Evolutionary conservation across 2,113 vertebrate genomes (phyloP), one percentile per base, ranked within the genome.

Genomic region (Thunnus thynnus): DNA sequence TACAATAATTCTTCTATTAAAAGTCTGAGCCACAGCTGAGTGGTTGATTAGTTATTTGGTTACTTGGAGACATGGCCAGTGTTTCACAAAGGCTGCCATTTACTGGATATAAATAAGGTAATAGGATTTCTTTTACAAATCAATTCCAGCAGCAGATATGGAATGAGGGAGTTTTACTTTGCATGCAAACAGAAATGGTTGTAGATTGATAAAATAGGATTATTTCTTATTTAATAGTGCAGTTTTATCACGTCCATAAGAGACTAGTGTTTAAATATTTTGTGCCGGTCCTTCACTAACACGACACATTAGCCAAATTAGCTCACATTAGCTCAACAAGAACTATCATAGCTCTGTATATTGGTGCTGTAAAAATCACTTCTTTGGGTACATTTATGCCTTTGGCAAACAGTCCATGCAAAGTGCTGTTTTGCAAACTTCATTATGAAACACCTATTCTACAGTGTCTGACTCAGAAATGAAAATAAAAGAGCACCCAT

Each of bases 1-100:
- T 60, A 85, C 88, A 92, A 88, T 86, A 90, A 91, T 87, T 85
- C 78, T 66, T 88, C 80, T 87, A 84, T 93, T 87, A 90, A 91
- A 91, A 91, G 85, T 89, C 86, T 72, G 85, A 60, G 86, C 89
- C 88, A 64, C 92, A 86, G 91, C 87, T 89, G 91, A 84, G 76
- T 65, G 61, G 36, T 69, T 91, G 88, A 92, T 89, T 87, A 87
- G 60, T 87, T 87, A 83, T 90, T 86, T 85, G 83, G 88, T 89
- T 92, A 85, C 82, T 82, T 47, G 27, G 83, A 90, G 88, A 89
- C 88, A 47, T 77, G 87, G 81, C 82, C 80, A 51, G 79, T 13
- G 54, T 82, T 82, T 80, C 65, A 90, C 81, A 91, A 88, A 89
- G 85, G 73, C 72, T 76, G 65, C 77, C 47, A 90, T 89, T 91